These are phyloP conservation scores for Hyphantria cunea DNA, from an alignment of 1,140 invertebrate species.

Conservation along the genomic window DNA sequence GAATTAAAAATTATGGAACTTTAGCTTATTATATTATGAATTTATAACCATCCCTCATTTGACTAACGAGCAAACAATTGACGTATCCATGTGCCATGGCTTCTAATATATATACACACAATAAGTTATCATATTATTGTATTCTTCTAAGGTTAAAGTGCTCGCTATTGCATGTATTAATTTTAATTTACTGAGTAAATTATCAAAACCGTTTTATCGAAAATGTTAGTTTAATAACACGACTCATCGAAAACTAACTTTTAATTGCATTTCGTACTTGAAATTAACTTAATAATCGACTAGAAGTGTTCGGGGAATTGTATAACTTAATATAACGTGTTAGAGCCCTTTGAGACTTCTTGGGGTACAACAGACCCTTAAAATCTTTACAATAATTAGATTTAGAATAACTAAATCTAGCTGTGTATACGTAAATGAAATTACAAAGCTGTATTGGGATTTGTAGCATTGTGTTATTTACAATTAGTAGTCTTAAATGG, in stretches of 20 bases:
- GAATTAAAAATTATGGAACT: too few species aligned
- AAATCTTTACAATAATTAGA: not conserved
- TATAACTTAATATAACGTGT: not conserved
- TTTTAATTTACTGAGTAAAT: not conserved
- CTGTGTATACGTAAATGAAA: too few species aligned
- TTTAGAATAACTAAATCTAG: too few species aligned
- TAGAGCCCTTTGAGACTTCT: not conserved
- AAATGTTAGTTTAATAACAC: not conserved
- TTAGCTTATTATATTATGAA: too few species aligned
- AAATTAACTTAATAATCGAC: constrained; percentile 4
- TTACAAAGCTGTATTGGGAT: too few species aligned
- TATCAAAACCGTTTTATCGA: not conserved
- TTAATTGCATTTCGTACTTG: not conserved
- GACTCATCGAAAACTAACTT: constrained; percentile 2
- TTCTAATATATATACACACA: too few species aligned
- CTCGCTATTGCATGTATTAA: not conserved
- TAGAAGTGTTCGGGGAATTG: not conserved
- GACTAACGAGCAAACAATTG: too few species aligned
- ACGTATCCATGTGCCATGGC: too few species aligned
- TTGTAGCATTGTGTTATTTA: too few species aligned
- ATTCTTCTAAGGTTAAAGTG: not conserved
- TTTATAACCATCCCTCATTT: too few species aligned
- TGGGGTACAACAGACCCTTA: not conserved
- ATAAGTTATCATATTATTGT: too few species aligned
- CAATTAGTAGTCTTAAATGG: too few species aligned